These are phyloP conservation scores for Perca schrenkii DNA, from an alignment of 2,113 vertebrate species.

Conservation along the genomic window DNA sequence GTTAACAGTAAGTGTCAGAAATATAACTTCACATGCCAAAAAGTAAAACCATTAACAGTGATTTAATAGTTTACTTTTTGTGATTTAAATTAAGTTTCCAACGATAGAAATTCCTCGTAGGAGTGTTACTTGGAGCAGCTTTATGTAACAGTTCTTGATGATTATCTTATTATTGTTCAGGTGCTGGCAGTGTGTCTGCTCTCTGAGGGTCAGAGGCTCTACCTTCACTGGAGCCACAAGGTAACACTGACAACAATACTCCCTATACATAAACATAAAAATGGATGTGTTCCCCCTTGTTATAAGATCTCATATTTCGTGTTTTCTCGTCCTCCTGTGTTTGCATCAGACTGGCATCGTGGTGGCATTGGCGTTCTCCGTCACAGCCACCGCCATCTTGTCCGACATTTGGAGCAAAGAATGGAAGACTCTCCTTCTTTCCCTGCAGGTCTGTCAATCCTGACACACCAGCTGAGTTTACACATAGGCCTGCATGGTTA, in stretches of 20 bases:
- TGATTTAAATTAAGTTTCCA: not conserved
- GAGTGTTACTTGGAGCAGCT: not conserved
- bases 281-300: not conserved
- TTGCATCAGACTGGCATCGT: slow-evolving; percentile 84
- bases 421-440: slow-evolving; percentile 88
- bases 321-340: not conserved
- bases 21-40: not conserved
- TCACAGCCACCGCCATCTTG: slow-evolving; percentile 81
- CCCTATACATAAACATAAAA: not conserved
- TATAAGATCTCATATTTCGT: not conserved
- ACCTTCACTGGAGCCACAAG: slow-evolving; percentile 93
- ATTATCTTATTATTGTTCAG: slow-evolving; percentile 71
- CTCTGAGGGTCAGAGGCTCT: slow-evolving; percentile 89
- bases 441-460: slow-evolving; percentile 85
- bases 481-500: too few species aligned
- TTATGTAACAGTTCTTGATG: not conserved
- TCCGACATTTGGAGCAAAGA: slow-evolving; percentile 87
- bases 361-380: slow-evolving; percentile 82
- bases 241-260: slow-evolving; percentile 67
- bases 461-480: not conserved
- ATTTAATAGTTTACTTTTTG: not conserved
- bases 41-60: not conserved
- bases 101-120: not conserved
- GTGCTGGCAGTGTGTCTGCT: slow-evolving; percentile 89
- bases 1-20: not conserved